phyloP scores from a whole-genome alignment of 2,888 invertebrate species.

The Brenthis ino region DNA sequence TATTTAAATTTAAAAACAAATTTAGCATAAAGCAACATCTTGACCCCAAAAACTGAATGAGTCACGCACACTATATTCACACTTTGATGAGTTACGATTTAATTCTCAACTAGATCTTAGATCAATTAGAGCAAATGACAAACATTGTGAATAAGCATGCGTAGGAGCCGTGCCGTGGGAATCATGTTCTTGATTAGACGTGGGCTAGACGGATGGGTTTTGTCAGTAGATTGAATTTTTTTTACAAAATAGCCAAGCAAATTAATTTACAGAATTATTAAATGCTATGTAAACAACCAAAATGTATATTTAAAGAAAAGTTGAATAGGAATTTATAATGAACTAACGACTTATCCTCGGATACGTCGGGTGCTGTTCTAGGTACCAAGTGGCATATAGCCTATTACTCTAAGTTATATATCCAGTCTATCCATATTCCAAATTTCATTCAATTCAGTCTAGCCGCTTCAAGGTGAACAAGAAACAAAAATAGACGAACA shows the following conservation, averaged over 20 bases:
- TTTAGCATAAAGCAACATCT: background rate
- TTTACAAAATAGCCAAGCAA: background rate
- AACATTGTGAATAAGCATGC: slow-evolving; percentile 72
- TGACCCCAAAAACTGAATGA: slow-evolving; percentile 27
- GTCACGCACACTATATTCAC: slow-evolving; percentile 36
- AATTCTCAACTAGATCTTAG: slow-evolving; percentile 74
- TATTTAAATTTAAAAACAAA: background rate
- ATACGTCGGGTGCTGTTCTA: too few relatives aligned
- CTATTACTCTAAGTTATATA: too few relatives aligned
- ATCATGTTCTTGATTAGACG: slow-evolving; percentile 50
- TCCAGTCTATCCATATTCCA: too few relatives aligned
- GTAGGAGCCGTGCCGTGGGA: slow-evolving; percentile 62
- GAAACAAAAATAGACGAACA: too few relatives aligned
- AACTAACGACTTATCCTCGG: too few relatives aligned
- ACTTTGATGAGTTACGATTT: slow-evolving; percentile 70
- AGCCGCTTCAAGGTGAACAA: too few relatives aligned
- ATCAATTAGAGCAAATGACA: slow-evolving; percentile 80
- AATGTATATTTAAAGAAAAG: too few relatives aligned
- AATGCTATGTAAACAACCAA: too few relatives aligned
- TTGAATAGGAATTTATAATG: too few relatives aligned
- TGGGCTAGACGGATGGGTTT: slow-evolving; percentile 44
- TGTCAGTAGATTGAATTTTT: slow-evolving; percentile 19
- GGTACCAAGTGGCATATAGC: too few relatives aligned
- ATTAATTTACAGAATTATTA: slow-evolving; percentile 1
- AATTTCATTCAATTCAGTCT: too few relatives aligned